These are phyloP conservation scores for Gambusia holbrooki DNA, from an alignment of 2,113 vertebrate species.

Conservation along the genomic window DNA sequence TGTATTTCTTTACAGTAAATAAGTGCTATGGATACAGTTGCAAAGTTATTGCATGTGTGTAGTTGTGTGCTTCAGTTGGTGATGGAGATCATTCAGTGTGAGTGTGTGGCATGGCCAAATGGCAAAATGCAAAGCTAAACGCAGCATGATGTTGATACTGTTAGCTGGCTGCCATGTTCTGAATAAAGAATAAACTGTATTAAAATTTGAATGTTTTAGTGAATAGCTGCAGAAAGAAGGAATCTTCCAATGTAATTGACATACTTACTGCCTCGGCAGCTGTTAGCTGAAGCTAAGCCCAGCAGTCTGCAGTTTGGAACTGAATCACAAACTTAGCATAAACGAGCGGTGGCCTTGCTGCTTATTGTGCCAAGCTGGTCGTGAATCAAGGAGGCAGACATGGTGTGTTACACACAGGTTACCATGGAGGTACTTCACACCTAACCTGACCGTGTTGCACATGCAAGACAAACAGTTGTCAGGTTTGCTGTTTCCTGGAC, in stretches of 20 bases:
- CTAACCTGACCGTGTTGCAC: neutral
- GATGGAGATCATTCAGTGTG: neutral
- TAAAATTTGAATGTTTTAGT: neutral
- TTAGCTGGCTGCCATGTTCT: neutral
- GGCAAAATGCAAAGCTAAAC: neutral
- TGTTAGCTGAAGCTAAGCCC: neutral
- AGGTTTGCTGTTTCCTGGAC: neutral
- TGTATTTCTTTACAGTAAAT: neutral
- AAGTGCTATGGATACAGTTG: neutral
- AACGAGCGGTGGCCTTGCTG: neutral
- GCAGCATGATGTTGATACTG: neutral
- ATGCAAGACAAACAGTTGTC: neutral
- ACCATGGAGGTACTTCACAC: neutral
- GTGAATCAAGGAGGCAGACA: too few relatives aligned
- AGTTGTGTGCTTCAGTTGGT: neutral
- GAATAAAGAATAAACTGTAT: neutral
- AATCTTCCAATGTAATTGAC: neutral
- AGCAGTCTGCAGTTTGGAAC: neutral
- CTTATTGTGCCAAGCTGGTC: neutral
- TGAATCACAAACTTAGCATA: too few relatives aligned
- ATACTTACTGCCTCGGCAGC: too few relatives aligned
- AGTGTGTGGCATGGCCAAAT: neutral
- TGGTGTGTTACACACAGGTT: too few relatives aligned
- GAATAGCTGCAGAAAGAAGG: neutral
- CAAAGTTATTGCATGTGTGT: neutral